Evolutionary conservation across 2,888 invertebrate species (phyloP).

Genomic region (Melipona bicolor): DNA sequence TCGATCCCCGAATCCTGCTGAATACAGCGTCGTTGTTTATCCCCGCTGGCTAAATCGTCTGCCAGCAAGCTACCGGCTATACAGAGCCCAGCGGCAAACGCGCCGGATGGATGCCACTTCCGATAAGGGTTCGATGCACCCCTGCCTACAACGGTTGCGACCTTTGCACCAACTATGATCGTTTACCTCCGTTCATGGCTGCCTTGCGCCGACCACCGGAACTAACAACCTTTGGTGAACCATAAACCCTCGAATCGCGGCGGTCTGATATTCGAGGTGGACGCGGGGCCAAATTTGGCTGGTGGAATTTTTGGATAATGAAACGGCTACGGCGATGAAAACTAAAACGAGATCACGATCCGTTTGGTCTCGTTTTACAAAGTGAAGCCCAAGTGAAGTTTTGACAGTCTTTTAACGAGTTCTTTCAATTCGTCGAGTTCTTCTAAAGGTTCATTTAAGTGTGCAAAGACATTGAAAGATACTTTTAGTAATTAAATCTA

Average conservation of each 20-base stretch:
- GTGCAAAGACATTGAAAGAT: too few species aligned
- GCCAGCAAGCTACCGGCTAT: not conserved
- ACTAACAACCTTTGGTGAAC: not conserved
- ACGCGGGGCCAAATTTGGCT: too few species aligned
- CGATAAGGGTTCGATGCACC: constrained; percentile 53
- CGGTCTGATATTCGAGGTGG: too few species aligned
- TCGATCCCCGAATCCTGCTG: constrained; percentile 1
- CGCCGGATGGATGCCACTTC: constrained; percentile 42
- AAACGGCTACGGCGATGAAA: too few species aligned
- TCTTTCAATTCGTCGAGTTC: too few species aligned
- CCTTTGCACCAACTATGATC: constrained; percentile 18
- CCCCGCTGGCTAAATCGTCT: constrained; percentile 43
- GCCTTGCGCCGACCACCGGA: not conserved
- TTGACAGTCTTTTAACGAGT: too few species aligned
- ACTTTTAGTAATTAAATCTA: too few species aligned
- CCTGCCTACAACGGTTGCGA: constrained; percentile 16
- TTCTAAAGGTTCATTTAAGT: too few species aligned
- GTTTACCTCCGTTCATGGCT: constrained; percentile 6
- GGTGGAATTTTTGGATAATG: too few species aligned
- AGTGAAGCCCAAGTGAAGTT: too few species aligned
- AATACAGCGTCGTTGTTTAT: constrained; percentile 32
- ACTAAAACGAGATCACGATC: too few species aligned
- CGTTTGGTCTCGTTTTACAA: too few species aligned
- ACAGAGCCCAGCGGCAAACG: constrained; percentile 27
- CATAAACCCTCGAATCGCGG: not conserved